Conservation (phyloP, 2,113 vertebrate genomes). For the Panthera tigris region DNA sequence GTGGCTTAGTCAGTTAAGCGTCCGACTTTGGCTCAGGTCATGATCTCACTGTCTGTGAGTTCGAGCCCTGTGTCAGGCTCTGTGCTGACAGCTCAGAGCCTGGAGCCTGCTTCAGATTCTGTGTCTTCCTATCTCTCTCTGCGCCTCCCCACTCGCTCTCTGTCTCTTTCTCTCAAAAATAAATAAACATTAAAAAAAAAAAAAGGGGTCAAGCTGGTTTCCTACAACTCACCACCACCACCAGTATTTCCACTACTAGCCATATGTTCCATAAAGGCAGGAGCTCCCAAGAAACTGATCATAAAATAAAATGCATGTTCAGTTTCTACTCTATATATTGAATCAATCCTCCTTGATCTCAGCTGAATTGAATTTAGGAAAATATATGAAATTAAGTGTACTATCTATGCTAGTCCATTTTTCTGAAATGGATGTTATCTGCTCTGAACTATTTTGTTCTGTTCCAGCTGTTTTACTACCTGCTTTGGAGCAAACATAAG, state of each 20-base stretch:
- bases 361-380: not conserved
- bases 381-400: not conserved
- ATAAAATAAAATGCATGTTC: not conserved
- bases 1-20: no score
- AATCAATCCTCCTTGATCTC: not conserved
- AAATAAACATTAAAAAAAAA: no score
- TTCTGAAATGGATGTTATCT: not conserved
- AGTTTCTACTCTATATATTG: not conserved
- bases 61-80: no score
- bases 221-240: not conserved
- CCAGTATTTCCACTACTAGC: not conserved
- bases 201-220: not conserved
- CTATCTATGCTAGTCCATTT: not conserved
- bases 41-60: no score
- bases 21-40: no score
- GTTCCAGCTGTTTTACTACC: not conserved
- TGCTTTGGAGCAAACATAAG: conserved; percentile 10
- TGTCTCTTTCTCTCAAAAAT: no score
- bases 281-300: not conserved
- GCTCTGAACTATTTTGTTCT: not conserved
- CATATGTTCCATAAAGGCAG: not conserved
- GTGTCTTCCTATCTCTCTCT: no score
- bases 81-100: no score
- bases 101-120: no score
- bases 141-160: no score